phyloP scores from a whole-genome alignment of 2,888 invertebrate genomes.

The Diogma glabrata region DNA sequence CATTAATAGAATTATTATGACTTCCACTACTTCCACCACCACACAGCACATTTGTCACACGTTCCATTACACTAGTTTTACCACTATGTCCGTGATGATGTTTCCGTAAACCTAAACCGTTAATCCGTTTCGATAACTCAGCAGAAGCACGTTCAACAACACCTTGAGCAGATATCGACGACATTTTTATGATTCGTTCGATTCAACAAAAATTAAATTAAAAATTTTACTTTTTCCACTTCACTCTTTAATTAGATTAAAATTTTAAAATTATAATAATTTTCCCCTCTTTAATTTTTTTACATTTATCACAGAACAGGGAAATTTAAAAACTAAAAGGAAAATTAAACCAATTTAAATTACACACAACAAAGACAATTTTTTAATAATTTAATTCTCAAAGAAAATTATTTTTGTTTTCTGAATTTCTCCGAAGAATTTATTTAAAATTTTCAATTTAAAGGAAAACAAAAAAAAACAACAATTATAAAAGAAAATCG shows the following conservation, averaged over 20 bases:
- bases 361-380: slow-evolving; percentile 1
- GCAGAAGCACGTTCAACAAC: slow-evolving; percentile 87
- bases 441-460: too few species aligned
- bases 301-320: background rate
- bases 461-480: slow-evolving; percentile 4
- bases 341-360: background rate
- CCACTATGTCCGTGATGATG: slow-evolving; percentile 39
- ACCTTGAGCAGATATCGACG: slow-evolving; percentile 77
- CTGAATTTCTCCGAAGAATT: too few species aligned
- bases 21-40: slow-evolving; percentile 41
- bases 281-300: background rate
- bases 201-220: background rate
- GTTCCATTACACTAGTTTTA: slow-evolving; percentile 68
- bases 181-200: slow-evolving; percentile 40
- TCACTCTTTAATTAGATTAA: slow-evolving; percentile 6
- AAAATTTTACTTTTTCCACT: background rate
- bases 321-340: background rate
- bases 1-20: slow-evolving; percentile 32
- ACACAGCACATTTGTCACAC: slow-evolving; percentile 77
- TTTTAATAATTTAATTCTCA: background rate
- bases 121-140: slow-evolving; percentile 79
- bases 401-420: slow-evolving; percentile 1
- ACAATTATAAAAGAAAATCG: too few species aligned
- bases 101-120: slow-evolving; percentile 60
- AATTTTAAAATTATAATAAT: slow-evolving; percentile 5